Evolutionary conservation across 2,888 invertebrate genomes (phyloP).

Genomic region (Cerastis rubricosa): DNA sequence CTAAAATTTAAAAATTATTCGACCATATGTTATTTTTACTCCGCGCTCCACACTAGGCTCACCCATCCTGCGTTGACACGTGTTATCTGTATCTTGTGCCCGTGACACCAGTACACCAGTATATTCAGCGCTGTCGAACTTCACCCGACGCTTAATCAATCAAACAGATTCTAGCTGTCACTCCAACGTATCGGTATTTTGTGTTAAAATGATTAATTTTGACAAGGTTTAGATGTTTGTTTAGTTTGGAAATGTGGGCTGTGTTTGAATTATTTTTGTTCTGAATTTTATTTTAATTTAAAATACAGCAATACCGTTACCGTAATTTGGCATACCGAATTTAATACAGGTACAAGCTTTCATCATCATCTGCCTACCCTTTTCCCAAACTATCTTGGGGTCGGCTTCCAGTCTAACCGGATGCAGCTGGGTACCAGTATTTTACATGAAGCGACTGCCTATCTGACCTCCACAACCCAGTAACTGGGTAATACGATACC

Average conservation of each 20-base stretch:
- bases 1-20: neutral
- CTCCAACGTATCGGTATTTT: conserved; percentile 60
- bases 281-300: neutral
- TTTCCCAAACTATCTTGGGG: no score
- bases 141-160: conserved; percentile 59
- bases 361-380: no score
- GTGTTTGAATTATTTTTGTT: neutral
- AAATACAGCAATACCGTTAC: neutral
- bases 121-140: conserved; percentile 62
- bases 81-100: conserved; percentile 61
- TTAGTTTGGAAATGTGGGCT: conserved; percentile 28
- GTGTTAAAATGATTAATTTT: conserved; percentile 67
- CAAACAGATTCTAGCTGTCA: conserved; percentile 65
- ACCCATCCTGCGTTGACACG: conserved; percentile 31
- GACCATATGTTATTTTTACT: neutral
- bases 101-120: conserved; percentile 55
- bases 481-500: no score
- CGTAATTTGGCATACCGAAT: no score
- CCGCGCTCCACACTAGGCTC: neutral
- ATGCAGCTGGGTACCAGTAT: no score
- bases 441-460: no score
- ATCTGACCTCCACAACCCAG: no score
- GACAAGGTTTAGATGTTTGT: conserved; percentile 39
- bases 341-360: no score
- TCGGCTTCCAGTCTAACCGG: no score